These are phyloP conservation scores for Drosophila quadrilineata DNA, from an alignment of 1,140 invertebrate species.

Conservation along the genomic window DNA sequence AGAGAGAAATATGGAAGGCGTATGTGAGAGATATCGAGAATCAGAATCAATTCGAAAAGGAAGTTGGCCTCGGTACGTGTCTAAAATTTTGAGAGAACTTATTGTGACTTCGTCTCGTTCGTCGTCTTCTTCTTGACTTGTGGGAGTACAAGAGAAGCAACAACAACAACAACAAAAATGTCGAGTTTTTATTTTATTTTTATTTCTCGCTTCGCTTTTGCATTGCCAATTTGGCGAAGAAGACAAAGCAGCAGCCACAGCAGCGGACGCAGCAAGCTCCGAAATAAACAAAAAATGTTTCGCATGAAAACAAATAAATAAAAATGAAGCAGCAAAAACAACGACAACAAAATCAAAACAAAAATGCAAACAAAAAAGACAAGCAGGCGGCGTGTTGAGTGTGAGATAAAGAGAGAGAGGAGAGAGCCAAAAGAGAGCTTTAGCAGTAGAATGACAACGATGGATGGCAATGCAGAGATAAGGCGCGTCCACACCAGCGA, in stretches of 20 bases:
- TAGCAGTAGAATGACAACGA: constrained; percentile 5
- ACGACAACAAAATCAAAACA: constrained; percentile 12
- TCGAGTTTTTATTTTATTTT: background rate
- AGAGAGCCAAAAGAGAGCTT: too few species aligned
- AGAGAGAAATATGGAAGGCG: background rate
- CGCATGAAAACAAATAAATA: constrained; percentile 66
- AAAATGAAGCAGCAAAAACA: constrained; percentile 23
- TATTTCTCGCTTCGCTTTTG: constrained; percentile 29
- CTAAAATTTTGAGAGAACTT: constrained; percentile 66
- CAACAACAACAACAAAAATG: constrained; percentile 22
- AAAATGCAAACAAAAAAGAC: constrained; percentile 18
- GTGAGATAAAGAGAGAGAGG: background rate
- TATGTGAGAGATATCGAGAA: too few species aligned
- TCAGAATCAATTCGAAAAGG: constrained; percentile 29
- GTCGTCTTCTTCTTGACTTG: constrained; percentile 7
- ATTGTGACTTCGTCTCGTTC: background rate
- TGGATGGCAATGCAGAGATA: constrained; percentile 24
- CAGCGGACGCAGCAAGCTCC: constrained; percentile 16
- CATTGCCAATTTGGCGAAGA: constrained; percentile 37
- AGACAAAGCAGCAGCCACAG: constrained; percentile 28
- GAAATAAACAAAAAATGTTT: constrained; percentile 71
- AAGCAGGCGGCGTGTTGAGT: constrained; percentile 5
- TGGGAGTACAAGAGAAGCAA: background rate
- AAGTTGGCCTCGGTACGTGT: constrained; percentile 54
- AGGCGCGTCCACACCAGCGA: constrained; percentile 18